Base-by-base conservation (phyloP, 2,113 vertebrate species). In the Motacilla tschutschensis region DNA sequence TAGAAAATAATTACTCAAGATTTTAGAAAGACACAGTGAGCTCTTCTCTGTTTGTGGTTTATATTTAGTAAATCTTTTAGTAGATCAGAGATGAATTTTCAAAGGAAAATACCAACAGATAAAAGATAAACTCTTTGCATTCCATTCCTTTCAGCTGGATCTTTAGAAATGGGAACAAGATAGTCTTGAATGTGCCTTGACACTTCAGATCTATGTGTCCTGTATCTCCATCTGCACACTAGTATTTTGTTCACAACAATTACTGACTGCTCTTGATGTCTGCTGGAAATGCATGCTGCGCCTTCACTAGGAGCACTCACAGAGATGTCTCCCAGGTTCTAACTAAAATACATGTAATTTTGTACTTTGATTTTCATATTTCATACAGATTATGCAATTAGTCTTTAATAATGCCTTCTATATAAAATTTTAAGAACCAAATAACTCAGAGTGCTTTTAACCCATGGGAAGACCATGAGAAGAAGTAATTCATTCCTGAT, bases 161-260 rank as follows among this genome's bases (percentile, higher is more conserved):
- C 36, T 88, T 93, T 73, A 90, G 83, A 88, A 87, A 92, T 90
- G 80, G 79, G 90, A 95, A 92, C 90, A 72, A 81, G 84, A 93
- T 87, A 82, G 79, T 89, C 35, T 69, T 82, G 67, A 85, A 85
- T 89, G 82, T 90, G 71, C 79, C 57, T 88, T 69, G 60, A 69
- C 67, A 50, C 77, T 93, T 84, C 35, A 74, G 72, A 91, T 67
- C 77, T 94, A 87, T 79, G 74, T 86, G 40, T 24, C 43, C 33
- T 82, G 0, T 90, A 59, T 86, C 57, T 84, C 77, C 81, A 80
- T 88, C 63, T 65, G 82, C 83, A 83, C 31, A 1, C 71, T 89
- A 86, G 60, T 71, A 77, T 79, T 78, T 92, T 65, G 35, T 89
- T 57, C 60, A 58, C 53, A 76, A 43, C 62, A 86, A 79, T 84